Percentiles rank a stretch among this genome's conserved stretches.
phyloP scores from a whole-genome alignment of 2,888 invertebrate species.

The Myopa testacea region DNA sequence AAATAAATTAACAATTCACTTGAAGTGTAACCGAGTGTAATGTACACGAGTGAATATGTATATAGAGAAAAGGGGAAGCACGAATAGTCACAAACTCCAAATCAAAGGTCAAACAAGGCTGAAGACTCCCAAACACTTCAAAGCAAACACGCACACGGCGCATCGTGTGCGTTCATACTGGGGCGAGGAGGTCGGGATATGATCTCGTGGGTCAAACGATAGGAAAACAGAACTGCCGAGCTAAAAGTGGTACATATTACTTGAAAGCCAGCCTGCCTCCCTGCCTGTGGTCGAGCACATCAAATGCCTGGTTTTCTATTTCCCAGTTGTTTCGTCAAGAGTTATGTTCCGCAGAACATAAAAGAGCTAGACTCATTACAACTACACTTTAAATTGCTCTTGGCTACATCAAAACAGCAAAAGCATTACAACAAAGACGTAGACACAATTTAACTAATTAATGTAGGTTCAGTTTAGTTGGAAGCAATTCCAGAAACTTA shows the following conservation, averaged over 20 bases:
- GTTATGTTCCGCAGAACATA: neutral
- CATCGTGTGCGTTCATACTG: neutral
- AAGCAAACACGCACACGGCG: neutral
- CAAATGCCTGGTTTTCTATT: neutral
- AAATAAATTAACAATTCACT: slow-evolving; percentile 15
- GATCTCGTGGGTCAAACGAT: slow-evolving; percentile 19
- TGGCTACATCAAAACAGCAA: slow-evolving; percentile 18
- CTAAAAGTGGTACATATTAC: neutral
- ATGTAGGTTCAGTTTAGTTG: slow-evolving; percentile 42
- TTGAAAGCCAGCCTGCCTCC: too few species aligned
- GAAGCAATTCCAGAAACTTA: slow-evolving; percentile 22
- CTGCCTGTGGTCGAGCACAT: neutral
- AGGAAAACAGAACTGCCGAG: neutral
- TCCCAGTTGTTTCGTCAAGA: neutral
- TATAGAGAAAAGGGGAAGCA: neutral
- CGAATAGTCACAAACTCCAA: slow-evolving; percentile 5
- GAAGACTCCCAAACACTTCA: slow-evolving; percentile 20
- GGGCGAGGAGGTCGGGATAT: neutral
- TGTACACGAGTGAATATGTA: neutral
- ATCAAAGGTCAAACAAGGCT: slow-evolving; percentile 31
- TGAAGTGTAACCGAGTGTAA: slow-evolving; percentile 3
- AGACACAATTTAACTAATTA: slow-evolving; percentile 46
- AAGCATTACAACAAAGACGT: slow-evolving; percentile 17
- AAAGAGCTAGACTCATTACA: slow-evolving; percentile 7
- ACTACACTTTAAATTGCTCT: slow-evolving; percentile 26